Evolutionary conservation across 2,888 invertebrate genomes (phyloP).

Genomic region (Rhyacophila evoluta): DNA sequence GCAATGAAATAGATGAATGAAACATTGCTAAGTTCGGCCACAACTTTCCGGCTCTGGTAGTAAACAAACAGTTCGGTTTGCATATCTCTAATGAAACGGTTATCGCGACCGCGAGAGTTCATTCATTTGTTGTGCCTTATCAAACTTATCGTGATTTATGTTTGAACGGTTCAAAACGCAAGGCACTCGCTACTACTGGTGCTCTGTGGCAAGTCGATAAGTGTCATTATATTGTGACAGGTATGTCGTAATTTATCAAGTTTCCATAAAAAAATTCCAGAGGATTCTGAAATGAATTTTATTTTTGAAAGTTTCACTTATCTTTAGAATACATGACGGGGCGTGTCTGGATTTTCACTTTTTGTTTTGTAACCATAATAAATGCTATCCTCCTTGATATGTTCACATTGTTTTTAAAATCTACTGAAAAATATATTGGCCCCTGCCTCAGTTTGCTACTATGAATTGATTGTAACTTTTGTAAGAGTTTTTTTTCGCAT

Average conservation of each 20-base stretch:
- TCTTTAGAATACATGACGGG: no score
- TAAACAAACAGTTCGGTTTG: constrained; percentile 24
- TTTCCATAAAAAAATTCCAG: neutral
- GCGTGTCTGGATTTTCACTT: no score
- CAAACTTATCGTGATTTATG: constrained; percentile 22
- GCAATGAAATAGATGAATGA: neutral
- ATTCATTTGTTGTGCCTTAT: constrained; percentile 22
- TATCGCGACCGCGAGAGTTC: constrained; percentile 22
- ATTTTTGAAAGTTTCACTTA: no score
- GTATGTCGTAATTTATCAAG: neutral
- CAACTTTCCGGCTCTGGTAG: constrained; percentile 7
- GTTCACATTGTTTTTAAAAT: no score
- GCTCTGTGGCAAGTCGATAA: neutral
- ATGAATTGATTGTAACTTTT: no score
- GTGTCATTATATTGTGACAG: constrained; percentile 10
- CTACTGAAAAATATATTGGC: no score
- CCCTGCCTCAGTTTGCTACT: no score
- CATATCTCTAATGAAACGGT: constrained; percentile 4
- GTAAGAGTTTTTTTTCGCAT: no score
- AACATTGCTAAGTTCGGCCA: neutral
- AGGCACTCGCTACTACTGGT: neutral
- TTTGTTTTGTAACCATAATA: no score
- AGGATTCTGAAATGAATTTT: no score
- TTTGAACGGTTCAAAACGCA: neutral
- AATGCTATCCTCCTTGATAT: no score